These are phyloP conservation scores for Pseudochaenichthys georgianus DNA, from an alignment of 2,797 vertebrate genomes.

Conservation along the genomic window DNA sequence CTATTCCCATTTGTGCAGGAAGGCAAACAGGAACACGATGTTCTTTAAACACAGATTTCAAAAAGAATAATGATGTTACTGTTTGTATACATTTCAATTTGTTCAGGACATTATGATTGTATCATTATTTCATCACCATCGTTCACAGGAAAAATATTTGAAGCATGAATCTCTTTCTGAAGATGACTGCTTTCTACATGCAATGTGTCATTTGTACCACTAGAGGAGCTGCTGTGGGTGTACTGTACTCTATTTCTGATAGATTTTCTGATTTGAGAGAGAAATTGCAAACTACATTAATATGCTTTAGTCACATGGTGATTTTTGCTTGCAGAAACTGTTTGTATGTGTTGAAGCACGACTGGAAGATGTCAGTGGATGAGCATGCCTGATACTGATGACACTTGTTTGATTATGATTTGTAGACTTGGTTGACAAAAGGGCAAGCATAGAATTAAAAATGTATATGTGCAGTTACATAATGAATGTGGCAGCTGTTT, in stretches of 20 bases:
- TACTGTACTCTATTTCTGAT: neutral
- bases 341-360: neutral
- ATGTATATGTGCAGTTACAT: neutral
- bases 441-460: neutral
- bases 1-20: constrained; percentile 5
- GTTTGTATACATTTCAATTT: neutral
- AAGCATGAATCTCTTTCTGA: neutral
- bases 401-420: neutral
- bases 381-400: neutral
- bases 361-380: neutral
- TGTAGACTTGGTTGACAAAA: neutral
- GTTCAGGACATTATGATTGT: neutral
- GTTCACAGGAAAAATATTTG: constrained; percentile 21
- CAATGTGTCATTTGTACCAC: constrained; percentile 49
- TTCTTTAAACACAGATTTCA: neutral
- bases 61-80: neutral
- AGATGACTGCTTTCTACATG: neutral
- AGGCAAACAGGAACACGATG: neutral
- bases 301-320: neutral
- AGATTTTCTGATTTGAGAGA: neutral
- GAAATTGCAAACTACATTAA: neutral
- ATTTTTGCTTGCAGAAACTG: neutral
- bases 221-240: constrained; percentile 48
- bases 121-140: constrained; percentile 3
- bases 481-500: neutral